phyloP scores from a whole-genome alignment of 2,797 vertebrate genomes.

The Carcharodon carcharias region DNA sequence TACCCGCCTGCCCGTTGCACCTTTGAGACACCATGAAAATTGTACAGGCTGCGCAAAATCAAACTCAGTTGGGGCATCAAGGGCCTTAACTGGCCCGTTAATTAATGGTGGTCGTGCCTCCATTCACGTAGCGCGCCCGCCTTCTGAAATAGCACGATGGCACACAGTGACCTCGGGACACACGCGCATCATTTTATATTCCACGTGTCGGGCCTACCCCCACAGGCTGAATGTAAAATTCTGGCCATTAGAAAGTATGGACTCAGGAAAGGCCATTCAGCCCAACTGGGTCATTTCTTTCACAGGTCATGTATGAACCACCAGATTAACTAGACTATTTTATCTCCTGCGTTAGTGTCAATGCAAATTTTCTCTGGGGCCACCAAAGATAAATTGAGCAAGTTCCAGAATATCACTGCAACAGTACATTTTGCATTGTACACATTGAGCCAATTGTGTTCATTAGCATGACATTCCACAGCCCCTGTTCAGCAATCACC shows the following conservation, averaged over 20 bases:
- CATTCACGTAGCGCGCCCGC: no score
- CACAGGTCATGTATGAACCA: not conserved
- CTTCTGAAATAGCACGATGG: no score
- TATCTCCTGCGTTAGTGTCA: not conserved
- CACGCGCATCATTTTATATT: no score
- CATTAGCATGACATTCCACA: not conserved
- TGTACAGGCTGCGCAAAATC: no score
- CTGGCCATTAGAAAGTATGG: not conserved
- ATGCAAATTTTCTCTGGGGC: not conserved
- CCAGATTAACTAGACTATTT: not conserved
- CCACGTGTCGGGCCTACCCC: no score
- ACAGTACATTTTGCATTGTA: not conserved
- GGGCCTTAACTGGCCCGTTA: no score
- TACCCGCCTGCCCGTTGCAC: no score
- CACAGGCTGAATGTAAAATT: no score
- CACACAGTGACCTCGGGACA: no score
- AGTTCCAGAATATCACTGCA: not conserved
- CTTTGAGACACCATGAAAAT: no score
- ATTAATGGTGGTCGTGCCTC: no score
- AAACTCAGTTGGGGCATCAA: no score
- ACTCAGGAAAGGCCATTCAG: not conserved
- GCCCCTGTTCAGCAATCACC: not conserved
- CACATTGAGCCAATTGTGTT: not conserved
- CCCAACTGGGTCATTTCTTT: not conserved
- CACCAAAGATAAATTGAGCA: not conserved